Evolutionary conservation across 1,140 invertebrate genomes (phyloP).

Genomic region (Drosophila hydei): DNA sequence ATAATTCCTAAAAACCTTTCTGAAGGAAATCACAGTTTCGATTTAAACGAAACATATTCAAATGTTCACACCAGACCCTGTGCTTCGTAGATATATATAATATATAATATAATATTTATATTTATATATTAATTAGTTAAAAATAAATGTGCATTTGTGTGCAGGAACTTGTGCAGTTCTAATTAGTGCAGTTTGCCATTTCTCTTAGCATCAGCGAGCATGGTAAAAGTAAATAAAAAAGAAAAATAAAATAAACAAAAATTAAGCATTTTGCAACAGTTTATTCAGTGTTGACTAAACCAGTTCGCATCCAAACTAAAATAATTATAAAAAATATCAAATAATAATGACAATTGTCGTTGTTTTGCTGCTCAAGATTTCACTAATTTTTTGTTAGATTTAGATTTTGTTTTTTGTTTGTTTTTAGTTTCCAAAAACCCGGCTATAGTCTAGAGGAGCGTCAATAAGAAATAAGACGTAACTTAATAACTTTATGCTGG

Average conservation of each 20-base stretch:
- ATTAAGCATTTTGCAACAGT: conserved; percentile 63
- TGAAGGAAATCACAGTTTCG: conserved; percentile 32
- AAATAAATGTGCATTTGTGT: conserved; percentile 63
- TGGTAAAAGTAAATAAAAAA: conserved; percentile 19
- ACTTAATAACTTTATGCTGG: conserved; percentile 58
- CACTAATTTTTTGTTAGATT: conserved; percentile 38
- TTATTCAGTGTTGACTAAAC: conserved; percentile 75
- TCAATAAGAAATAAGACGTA: conserved; percentile 43
- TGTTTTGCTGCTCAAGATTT: conserved; percentile 59
- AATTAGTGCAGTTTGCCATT: conserved; percentile 58
- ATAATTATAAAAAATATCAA: conserved; percentile 70
- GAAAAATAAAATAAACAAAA: conserved; percentile 21
- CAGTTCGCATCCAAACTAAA: conserved; percentile 67
- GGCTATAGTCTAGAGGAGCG: conserved; percentile 35
- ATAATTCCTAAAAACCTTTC: neutral
- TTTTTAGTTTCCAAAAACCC: conserved; percentile 47
- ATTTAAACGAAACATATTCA: conserved; percentile 24
- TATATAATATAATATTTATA: conserved; percentile 22
- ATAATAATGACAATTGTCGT: conserved; percentile 60
- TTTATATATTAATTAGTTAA: conserved; percentile 28
- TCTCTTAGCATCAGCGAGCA: conserved; percentile 39
- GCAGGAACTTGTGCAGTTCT: conserved; percentile 64
- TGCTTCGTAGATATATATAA: conserved; percentile 47
- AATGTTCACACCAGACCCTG: conserved; percentile 29
- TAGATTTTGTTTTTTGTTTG: no score